These are phyloP conservation scores for Caenorhabditis doughertyi DNA, from an alignment of 2,888 invertebrate genomes.

Conservation along the genomic window DNA sequence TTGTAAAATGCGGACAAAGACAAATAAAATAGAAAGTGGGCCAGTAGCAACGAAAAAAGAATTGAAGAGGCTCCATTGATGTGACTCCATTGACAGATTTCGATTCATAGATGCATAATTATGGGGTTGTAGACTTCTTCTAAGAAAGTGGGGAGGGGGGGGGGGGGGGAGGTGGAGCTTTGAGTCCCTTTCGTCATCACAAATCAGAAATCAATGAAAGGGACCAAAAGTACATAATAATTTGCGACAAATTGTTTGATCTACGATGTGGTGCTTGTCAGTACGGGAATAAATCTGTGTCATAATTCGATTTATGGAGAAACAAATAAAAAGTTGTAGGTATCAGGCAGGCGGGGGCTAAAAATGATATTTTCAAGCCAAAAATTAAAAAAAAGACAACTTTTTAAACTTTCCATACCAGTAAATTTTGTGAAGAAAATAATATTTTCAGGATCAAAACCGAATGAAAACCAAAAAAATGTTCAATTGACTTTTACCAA, in stretches of 20 bases:
- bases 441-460: too few species aligned
- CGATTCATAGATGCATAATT: neutral
- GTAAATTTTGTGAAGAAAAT: too few species aligned
- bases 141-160: neutral
- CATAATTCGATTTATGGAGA: neutral
- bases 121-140: neutral
- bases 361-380: too few species aligned
- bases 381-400: too few species aligned
- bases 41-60: constrained; percentile 23
- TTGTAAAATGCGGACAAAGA: constrained; percentile 1
- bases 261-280: neutral
- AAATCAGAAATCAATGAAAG: neutral
- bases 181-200: neutral
- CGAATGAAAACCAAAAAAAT: too few species aligned
- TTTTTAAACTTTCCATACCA: too few species aligned
- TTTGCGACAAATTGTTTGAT: neutral
- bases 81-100: neutral
- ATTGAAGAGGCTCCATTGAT: constrained; percentile 13
- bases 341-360: too few species aligned
- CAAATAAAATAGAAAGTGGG: constrained; percentile 24
- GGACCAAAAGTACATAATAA: neutral
- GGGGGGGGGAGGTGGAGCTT: neutral
- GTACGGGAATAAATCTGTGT: neutral
- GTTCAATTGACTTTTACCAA: too few species aligned
- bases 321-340: too few species aligned